A percentile compares a stretch with the other conserved stretches of the same genome.
Conservation (phyloP, 1,140 invertebrate genomes). For the Diorhabda elongata region DNA sequence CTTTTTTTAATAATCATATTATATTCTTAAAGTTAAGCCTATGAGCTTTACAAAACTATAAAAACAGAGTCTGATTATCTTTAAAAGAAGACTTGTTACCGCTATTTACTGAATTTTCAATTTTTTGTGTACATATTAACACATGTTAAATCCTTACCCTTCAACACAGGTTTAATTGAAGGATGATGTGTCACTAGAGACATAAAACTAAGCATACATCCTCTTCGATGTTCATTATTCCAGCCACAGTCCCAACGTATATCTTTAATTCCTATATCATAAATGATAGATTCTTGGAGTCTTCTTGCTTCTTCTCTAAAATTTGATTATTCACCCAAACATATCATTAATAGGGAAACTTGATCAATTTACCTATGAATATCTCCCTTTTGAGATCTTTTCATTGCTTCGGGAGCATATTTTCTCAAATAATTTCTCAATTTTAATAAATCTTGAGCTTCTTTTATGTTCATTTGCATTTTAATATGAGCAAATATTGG, state of each 20-base stretch:
- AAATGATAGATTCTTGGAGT: slow-evolving; percentile 55
- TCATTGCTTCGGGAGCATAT: slow-evolving; percentile 59
- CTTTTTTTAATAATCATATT: too few species aligned
- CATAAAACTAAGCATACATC: slow-evolving; percentile 73
- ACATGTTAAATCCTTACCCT: slow-evolving; percentile 45
- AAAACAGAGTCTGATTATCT: too few species aligned
- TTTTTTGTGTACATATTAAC: too few species aligned
- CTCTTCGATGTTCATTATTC: slow-evolving; percentile 81
- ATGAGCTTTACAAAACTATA: too few species aligned
- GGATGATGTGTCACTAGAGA: slow-evolving; percentile 68
- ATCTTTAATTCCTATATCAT: slow-evolving; percentile 55
- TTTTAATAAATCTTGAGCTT: slow-evolving; percentile 51
- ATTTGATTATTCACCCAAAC: not conserved
- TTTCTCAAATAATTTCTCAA: slow-evolving; percentile 61
- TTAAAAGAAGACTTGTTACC: too few species aligned
- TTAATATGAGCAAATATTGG: slow-evolving; percentile 52
- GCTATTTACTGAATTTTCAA: too few species aligned
- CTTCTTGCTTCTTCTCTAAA: slow-evolving; percentile 63
- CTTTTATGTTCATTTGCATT: slow-evolving; percentile 52
- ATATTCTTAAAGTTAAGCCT: too few species aligned
- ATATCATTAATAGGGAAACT: slow-evolving; percentile 31
- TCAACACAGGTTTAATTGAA: slow-evolving; percentile 61
- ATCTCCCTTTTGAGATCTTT: slow-evolving; percentile 56
- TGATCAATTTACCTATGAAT: slow-evolving; percentile 29
- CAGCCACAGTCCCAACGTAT: slow-evolving; percentile 79